A percentile compares a stretch with the other conserved stretches of the same genome.
phyloP scores from a whole-genome alignment of 1,140 invertebrate species.

The Zaprionus nigranus region DNA sequence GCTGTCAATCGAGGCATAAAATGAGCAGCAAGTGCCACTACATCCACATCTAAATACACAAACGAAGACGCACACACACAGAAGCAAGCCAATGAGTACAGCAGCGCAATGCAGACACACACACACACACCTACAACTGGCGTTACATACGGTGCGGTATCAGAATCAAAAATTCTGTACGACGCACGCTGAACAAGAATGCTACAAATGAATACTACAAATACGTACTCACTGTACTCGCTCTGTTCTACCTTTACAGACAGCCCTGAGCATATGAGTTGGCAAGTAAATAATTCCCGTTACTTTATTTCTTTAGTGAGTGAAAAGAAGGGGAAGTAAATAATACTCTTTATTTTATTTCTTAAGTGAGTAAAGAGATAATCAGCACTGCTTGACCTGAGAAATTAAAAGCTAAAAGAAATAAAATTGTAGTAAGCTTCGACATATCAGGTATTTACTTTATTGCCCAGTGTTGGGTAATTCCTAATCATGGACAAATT shows the following conservation, averaged over 20 bases:
- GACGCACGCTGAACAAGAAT: constrained; percentile 50
- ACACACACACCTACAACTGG: constrained; percentile 17
- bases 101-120: constrained; percentile 28
- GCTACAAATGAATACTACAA: constrained; percentile 49
- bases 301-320: not conserved
- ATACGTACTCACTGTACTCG: constrained; percentile 23
- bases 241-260: constrained; percentile 7
- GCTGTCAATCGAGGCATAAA: constrained; percentile 75
- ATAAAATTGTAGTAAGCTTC: no score
- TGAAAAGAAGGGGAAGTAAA: not conserved
- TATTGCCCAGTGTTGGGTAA: not conserved
- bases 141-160: constrained; percentile 31
- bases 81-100: not conserved
- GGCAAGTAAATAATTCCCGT: not conserved
- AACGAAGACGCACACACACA: constrained; percentile 11
- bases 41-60: constrained; percentile 36
- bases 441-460: no score
- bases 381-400: no score
- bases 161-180: constrained; percentile 72
- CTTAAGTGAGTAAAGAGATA: no score
- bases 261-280: not conserved
- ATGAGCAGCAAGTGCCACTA: constrained; percentile 82
- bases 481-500: not conserved
- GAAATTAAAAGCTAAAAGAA: no score
- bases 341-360: not conserved